Base-by-base conservation (phyloP, 2,888 invertebrate genomes). In the Nycteola revayana region DNA sequence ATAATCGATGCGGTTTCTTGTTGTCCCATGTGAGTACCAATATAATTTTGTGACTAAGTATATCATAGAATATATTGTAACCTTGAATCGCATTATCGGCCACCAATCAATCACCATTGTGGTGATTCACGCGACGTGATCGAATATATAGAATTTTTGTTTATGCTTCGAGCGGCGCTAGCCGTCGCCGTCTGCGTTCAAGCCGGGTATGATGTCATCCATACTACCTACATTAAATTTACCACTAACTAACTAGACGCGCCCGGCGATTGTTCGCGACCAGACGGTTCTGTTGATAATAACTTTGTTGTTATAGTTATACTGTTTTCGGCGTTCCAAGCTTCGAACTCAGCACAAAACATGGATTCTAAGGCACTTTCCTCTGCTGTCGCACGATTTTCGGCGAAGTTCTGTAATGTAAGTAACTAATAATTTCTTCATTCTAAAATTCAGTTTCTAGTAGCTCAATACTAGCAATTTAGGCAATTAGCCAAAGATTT, bases 401-500 rank as follows among this genome's bases (percentile, higher is more conserved):
- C 89, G 9, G 80, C 85, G 0, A 81, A 80, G 47, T 86, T 90
- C 51, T 89, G 87, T 52, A 84, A 89, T 80, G 90, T 91, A 69
- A 84, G 83, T 82, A 34, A 9, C 14, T n/a, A n/a, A n/a, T n/a
- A n/a, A n/a, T n/a, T n/a, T n/a, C n/a, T 8, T 22, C 23, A 24
- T 24, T 34, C 22, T 25, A n/a, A n/a, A n/a, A n/a, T n/a, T n/a
- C n/a, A n/a, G n/a, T n/a, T n/a, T n/a, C n/a, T n/a, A n/a, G n/a
- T n/a, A n/a, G n/a, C n/a, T n/a, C n/a, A n/a, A n/a, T n/a, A n/a
- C n/a, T n/a, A n/a, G n/a, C n/a, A n/a, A n/a, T n/a, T n/a, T n/a
- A n/a, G n/a, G n/a, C n/a, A n/a, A n/a, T n/a, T n/a, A n/a, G n/a
- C n/a, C n/a, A n/a, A n/a, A n/a, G n/a, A n/a, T n/a, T n/a, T n/a